Percentiles rank a stretch among this genome's conserved stretches.
These are phyloP conservation scores for Oscheius sp. DNA, from an alignment of 2,888 invertebrate genomes.

Conservation along the genomic window DNA sequence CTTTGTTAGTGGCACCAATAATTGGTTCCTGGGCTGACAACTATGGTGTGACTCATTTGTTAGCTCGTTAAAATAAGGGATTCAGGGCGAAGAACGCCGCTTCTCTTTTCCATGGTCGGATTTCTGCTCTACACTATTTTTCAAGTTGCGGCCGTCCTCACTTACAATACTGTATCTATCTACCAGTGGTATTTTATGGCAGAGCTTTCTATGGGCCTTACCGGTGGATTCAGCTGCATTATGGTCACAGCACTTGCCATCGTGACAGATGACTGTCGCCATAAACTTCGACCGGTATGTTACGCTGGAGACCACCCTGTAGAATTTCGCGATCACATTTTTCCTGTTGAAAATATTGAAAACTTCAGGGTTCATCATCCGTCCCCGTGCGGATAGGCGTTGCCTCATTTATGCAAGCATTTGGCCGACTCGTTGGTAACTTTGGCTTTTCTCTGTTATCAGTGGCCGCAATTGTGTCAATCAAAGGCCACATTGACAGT, in stretches of 20 bases:
- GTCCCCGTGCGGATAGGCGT: conserved; percentile 65
- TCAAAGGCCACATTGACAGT: conserved; percentile 51
- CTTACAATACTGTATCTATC: conserved; percentile 60
- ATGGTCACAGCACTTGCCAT: conserved; percentile 60
- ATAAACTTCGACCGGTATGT: conserved; percentile 56
- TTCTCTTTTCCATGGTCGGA: conserved; percentile 57
- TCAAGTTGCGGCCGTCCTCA: conserved; percentile 53
- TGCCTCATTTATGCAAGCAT: conserved; percentile 59
- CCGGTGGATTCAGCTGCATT: conserved; percentile 60
- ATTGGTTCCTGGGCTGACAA: conserved; percentile 67
- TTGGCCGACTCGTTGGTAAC: conserved; percentile 56
- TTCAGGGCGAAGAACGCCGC: conserved; percentile 57
- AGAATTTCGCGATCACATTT: too few relatives aligned
- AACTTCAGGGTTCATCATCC: conserved; percentile 55
- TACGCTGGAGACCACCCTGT: too few relatives aligned
- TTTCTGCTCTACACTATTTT: conserved; percentile 50
- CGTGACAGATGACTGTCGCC: conserved; percentile 64
- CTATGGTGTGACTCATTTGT: conserved; percentile 41
- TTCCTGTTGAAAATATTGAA: background rate
- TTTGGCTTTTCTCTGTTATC: conserved; percentile 49
- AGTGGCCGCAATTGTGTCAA: conserved; percentile 51
- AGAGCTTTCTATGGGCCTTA: conserved; percentile 44
- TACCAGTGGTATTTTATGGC: conserved; percentile 59
- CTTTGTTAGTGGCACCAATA: conserved; percentile 58
- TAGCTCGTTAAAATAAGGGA: background rate